These are phyloP conservation scores for Hestina assimilis DNA, from an alignment of 1,140 invertebrate genomes.

Conservation along the genomic window DNA sequence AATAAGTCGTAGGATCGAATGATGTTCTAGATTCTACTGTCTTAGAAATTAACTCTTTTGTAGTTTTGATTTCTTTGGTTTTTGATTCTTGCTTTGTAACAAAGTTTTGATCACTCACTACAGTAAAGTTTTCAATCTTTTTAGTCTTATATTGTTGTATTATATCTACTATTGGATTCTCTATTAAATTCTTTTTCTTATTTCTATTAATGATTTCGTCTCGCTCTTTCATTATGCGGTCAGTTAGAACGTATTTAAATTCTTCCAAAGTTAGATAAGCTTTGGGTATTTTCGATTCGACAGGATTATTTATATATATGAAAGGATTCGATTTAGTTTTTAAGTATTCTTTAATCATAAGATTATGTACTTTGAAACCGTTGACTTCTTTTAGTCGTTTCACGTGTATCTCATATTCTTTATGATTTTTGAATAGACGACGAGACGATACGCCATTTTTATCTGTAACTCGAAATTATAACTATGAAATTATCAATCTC, in stretches of 20 bases:
- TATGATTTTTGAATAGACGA: slow-evolving; percentile 22
- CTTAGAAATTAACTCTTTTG: too few relatives aligned
- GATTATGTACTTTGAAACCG: slow-evolving; percentile 56
- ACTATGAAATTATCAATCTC: slow-evolving; percentile 7
- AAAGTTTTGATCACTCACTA: too few relatives aligned
- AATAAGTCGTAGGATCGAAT: too few relatives aligned
- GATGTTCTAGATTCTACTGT: too few relatives aligned
- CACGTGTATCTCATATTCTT: slow-evolving; percentile 46
- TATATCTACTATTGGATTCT: neutral
- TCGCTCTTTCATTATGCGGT: slow-evolving; percentile 34
- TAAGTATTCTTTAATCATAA: slow-evolving; percentile 36
- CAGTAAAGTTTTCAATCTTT: neutral
- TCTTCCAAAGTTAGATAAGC: slow-evolving; percentile 52
- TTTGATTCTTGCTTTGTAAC: too few relatives aligned
- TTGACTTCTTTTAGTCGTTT: slow-evolving; percentile 62
- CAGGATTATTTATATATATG: slow-evolving; percentile 65
- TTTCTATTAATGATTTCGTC: slow-evolving; percentile 4
- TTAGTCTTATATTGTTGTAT: neutral
- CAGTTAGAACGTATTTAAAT: slow-evolving; percentile 46
- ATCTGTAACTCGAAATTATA: slow-evolving; percentile 21
- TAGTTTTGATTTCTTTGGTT: too few relatives aligned
- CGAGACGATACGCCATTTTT: slow-evolving; percentile 16
- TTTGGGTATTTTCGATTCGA: slow-evolving; percentile 59
- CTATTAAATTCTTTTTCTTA: neutral
- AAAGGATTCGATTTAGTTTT: slow-evolving; percentile 26